Evolutionary conservation across 2,797 vertebrate species (phyloP).

Genomic region (Syngnathus acus): DNA sequence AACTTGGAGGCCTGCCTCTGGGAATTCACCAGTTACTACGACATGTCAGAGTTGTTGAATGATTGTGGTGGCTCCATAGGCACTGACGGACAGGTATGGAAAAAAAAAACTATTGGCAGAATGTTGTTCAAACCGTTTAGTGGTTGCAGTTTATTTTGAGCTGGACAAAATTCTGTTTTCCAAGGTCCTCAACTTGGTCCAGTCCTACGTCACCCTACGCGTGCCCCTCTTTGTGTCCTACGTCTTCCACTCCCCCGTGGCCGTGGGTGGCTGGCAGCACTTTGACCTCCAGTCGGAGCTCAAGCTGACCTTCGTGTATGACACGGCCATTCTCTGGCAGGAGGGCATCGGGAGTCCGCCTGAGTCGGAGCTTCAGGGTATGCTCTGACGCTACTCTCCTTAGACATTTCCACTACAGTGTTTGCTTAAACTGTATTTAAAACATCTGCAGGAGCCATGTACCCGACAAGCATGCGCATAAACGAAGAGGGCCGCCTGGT

Average conservation of each 20-base stretch:
- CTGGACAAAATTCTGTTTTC: neutral
- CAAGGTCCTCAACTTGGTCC: constrained; percentile 79
- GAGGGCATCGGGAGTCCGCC: constrained; percentile 77
- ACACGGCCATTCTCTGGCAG: constrained; percentile 80
- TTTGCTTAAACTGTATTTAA: neutral
- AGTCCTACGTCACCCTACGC: constrained; percentile 75
- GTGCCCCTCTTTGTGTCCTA: constrained; percentile 78
- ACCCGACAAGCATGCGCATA: constrained; percentile 77
- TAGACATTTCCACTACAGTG: neutral
- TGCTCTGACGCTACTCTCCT: neutral
- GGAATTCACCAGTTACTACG: constrained; percentile 80
- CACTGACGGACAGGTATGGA: constrained; percentile 76
- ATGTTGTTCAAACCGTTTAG: neutral
- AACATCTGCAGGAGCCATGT: constrained; percentile 69
- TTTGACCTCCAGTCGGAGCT: constrained; percentile 80
- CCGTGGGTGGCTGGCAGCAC: constrained; percentile 76
- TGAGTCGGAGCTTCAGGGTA: constrained; percentile 78
- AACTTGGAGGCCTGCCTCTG: constrained; percentile 80
- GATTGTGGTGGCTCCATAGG: constrained; percentile 77
- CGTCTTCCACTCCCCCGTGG: constrained; percentile 77
- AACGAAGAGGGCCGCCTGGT: constrained; percentile 74
- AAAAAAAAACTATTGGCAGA: neutral
- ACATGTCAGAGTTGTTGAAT: constrained; percentile 78
- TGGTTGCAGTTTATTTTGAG: neutral
- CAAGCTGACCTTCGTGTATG: constrained; percentile 78